Evolutionary conservation across 2,888 invertebrate genomes (phyloP).

Genomic region (Amiota minor): DNA sequence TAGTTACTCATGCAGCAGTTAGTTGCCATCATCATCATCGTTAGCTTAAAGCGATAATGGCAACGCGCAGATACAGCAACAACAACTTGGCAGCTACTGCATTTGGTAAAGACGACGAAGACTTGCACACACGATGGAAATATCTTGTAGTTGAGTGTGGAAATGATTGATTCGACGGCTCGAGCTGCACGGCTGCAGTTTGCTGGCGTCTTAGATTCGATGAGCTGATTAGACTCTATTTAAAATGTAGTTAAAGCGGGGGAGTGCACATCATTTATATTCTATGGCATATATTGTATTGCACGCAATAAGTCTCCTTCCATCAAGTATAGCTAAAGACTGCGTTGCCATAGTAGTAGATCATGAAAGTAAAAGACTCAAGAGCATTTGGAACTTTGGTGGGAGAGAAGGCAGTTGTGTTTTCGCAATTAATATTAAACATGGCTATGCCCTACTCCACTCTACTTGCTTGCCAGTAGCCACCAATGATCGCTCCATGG

Average conservation of each 20-base stretch:
- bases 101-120: slow-evolving; percentile 5
- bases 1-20: neutral
- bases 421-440: slow-evolving; percentile 49
- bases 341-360: neutral
- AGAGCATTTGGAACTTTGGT: too few relatives aligned
- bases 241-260: slow-evolving; percentile 48
- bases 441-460: slow-evolving; percentile 38
- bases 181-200: slow-evolving; percentile 8
- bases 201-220: slow-evolving; percentile 33
- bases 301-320: slow-evolving; percentile 13
- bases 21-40: neutral
- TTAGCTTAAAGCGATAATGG: slow-evolving; percentile 17
- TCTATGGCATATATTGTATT: neutral
- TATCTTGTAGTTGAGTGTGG: slow-evolving; percentile 53
- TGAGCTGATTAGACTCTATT: slow-evolving; percentile 45
- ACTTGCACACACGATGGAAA: slow-evolving; percentile 35
- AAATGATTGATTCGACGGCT: slow-evolving; percentile 64
- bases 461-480: neutral
- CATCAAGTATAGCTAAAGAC: neutral
- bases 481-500: neutral
- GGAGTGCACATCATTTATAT: slow-evolving; percentile 30
- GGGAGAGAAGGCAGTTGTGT: slow-evolving; percentile 21
- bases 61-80: neutral
- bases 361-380: neutral
- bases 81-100: slow-evolving; percentile 14